Percentiles rank a stretch among this genome's conserved stretches.
Evolutionary conservation across 2,113 vertebrate genomes (phyloP).

Genomic region (Bettongia penicillata): DNA sequence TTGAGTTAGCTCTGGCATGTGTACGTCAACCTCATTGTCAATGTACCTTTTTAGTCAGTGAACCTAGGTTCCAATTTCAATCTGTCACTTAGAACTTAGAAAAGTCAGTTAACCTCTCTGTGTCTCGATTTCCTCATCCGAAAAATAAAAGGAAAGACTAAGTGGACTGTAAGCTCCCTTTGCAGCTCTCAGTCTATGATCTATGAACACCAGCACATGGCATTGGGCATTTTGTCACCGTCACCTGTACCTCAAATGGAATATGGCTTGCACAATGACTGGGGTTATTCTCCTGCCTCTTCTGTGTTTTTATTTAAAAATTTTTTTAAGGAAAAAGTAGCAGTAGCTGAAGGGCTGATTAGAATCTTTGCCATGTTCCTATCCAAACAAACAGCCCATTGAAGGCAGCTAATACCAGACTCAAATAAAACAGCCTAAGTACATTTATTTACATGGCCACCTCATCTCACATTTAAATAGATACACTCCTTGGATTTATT

Average conservation of each 20-base stretch:
- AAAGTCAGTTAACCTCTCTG: background rate
- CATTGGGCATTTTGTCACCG: background rate
- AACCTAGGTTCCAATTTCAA: background rate
- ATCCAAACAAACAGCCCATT: background rate
- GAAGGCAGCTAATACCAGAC: conserved; percentile 1
- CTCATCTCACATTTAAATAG: background rate
- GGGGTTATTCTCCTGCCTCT: background rate
- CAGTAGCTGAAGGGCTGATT: background rate
- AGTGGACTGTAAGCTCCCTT: background rate
- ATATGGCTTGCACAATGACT: background rate
- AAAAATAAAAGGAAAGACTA: background rate
- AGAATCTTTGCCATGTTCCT: background rate
- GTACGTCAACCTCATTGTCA: no score
- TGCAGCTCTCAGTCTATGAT: background rate
- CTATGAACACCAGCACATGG: background rate
- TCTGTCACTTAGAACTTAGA: background rate
- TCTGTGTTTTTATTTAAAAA: conserved; percentile 36
- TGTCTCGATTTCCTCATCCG: background rate
- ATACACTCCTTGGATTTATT: conserved; percentile 29
- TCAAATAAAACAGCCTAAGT: conserved; percentile 51
- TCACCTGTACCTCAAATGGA: background rate
- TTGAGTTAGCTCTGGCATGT: no score
- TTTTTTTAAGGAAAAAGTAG: conserved; percentile 40
- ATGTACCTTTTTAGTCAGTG: no score
- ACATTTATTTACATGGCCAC: conserved; percentile 39